These are phyloP conservation scores for Lithobates sylvaticus DNA, from an alignment of 2,797 vertebrate species.

Conservation along the genomic window DNA sequence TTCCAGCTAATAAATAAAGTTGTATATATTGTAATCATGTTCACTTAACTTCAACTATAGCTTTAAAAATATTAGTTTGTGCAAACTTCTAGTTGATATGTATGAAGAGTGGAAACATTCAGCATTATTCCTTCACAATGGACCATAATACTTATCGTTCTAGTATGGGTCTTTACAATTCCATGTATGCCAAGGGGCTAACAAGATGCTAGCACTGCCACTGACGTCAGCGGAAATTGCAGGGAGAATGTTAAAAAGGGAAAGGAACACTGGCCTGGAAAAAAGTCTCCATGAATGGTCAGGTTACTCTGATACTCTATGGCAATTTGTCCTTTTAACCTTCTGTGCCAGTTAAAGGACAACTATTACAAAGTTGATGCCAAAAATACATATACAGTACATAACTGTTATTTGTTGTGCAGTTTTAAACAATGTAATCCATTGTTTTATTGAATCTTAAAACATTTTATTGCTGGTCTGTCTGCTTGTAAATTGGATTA, in stretches of 20 bases:
- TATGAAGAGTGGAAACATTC: not conserved
- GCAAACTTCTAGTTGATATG: not conserved
- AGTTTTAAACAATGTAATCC: not conserved
- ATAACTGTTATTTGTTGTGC: not conserved
- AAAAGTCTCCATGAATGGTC: slow-evolving; percentile 36
- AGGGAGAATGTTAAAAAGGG: slow-evolving; percentile 13
- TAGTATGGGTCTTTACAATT: slow-evolving; percentile 6
- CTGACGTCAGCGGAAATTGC: slow-evolving; percentile 57
- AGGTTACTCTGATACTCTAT: slow-evolving; percentile 12
- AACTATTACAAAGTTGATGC: not conserved
- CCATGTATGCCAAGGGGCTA: slow-evolving; percentile 5
- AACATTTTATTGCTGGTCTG: not conserved
- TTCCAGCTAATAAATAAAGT: too few relatives aligned
- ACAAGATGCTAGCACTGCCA: slow-evolving; percentile 22
- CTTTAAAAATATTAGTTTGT: not conserved
- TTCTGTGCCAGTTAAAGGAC: not conserved
- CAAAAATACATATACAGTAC: not conserved
- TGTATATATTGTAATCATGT: too few relatives aligned
- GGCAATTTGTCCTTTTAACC: slow-evolving; percentile 25
- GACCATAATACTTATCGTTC: not conserved
- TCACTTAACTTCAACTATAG: too few relatives aligned
- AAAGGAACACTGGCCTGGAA: slow-evolving; percentile 23
- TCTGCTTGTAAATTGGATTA: too few relatives aligned
- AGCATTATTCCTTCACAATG: not conserved
- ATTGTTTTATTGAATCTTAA: not conserved